These are phyloP conservation scores for Formica selysi DNA, from an alignment of 1,140 invertebrate species.

Conservation along the genomic window DNA sequence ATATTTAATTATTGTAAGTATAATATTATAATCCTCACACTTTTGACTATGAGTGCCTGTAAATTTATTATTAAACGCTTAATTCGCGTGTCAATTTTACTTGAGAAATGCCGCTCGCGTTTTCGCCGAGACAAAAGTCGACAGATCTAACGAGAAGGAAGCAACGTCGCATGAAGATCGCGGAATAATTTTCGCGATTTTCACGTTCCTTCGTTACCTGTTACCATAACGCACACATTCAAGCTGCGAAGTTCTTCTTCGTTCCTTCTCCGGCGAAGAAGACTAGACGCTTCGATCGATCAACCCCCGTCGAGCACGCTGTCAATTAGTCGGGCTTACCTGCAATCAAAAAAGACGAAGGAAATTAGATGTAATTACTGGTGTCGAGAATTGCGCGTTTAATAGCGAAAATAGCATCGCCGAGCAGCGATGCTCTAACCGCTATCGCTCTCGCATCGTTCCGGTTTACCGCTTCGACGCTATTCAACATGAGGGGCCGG, in stretches of 20 bases:
- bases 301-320: slow-evolving; percentile 14
- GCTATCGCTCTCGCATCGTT: slow-evolving; percentile 44
- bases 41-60: too few relatives aligned
- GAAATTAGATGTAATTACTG: slow-evolving; percentile 57
- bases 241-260: slow-evolving; percentile 13
- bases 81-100: slow-evolving; percentile 33
- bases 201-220: slow-evolving; percentile 46
- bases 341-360: slow-evolving; percentile 55
- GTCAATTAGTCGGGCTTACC: slow-evolving; percentile 56
- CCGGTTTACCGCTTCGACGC: slow-evolving; percentile 48
- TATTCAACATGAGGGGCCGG: background rate
- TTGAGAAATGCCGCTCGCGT: background rate
- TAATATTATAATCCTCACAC: background rate
- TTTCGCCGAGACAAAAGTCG: background rate
- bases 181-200: slow-evolving; percentile 44
- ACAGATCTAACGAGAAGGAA: background rate
- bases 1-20: background rate
- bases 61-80: background rate
- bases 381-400: slow-evolving; percentile 24
- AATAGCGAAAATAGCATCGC: slow-evolving; percentile 4
- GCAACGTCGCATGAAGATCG: slow-evolving; percentile 12
- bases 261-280: background rate
- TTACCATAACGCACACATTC: slow-evolving; percentile 23
- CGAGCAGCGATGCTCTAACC: slow-evolving; percentile 11
- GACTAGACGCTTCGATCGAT: slow-evolving; percentile 37